Conservation (phyloP, 2,888 invertebrate species). For the Brassicogethes aeneus region DNA sequence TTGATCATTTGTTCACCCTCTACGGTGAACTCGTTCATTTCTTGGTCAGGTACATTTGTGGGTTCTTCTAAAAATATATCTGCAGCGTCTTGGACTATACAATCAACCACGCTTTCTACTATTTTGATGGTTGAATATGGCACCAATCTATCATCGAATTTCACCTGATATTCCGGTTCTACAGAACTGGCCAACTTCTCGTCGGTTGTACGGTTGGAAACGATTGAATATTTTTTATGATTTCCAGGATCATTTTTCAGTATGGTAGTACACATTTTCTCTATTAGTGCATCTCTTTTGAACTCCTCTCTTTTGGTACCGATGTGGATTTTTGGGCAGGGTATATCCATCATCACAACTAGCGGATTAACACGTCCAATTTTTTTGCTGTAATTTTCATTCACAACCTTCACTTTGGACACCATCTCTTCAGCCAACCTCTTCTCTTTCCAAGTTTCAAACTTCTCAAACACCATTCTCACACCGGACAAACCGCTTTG, state of each 20-base stretch:
- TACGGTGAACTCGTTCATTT: no score
- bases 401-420: conserved; percentile 40
- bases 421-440: conserved; percentile 41
- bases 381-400: conserved; percentile 50
- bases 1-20: conserved; percentile 43
- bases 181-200: no score
- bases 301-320: no score
- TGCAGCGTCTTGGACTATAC: conserved; percentile 47
- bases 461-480: conserved; percentile 37
- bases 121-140: conserved; percentile 61
- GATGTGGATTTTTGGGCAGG: conserved; percentile 84
- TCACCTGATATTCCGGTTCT: no score
- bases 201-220: no score
- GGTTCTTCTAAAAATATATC: conserved; percentile 43
- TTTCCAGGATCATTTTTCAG: no score
- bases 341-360: conserved; percentile 77
- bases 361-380: conserved; percentile 58
- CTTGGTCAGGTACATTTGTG: no score
- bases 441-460: conserved; percentile 39
- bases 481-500: conserved; percentile 48
- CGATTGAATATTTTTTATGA: no score
- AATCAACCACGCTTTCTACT: conserved; percentile 36
- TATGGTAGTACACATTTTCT: no score
- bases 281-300: no score
- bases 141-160: conserved; percentile 67